phyloP scores from a whole-genome alignment of 2,113 vertebrate genomes.

The Heterotilapia buettikoferi region DNA sequence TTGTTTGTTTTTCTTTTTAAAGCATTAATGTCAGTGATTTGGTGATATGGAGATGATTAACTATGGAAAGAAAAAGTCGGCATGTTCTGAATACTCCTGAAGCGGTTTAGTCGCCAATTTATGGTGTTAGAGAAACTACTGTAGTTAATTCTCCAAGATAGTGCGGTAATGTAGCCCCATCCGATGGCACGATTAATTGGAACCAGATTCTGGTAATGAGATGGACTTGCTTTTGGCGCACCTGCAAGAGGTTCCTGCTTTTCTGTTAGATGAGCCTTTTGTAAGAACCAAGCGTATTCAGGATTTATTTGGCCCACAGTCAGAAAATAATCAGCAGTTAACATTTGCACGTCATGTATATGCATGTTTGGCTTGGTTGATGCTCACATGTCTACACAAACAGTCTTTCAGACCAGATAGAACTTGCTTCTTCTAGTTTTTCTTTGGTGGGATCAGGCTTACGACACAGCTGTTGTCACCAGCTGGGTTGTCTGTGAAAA shows the following conservation, averaged over 20 bases:
- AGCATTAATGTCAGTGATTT: neutral
- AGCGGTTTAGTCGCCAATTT: neutral
- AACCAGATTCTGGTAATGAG: slow-evolving; percentile 21
- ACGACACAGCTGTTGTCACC: slow-evolving; percentile 53
- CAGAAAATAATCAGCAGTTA: neutral
- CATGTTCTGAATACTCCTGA: neutral
- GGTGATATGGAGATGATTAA: neutral
- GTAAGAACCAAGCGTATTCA: neutral
- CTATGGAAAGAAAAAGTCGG: neutral
- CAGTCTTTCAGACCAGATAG: slow-evolving; percentile 10
- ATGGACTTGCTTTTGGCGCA: neutral
- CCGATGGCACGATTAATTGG: slow-evolving; percentile 24
- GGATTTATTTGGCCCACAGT: neutral
- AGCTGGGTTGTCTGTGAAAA: slow-evolving; percentile 38
- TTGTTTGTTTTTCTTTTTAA: rapidly evolving
- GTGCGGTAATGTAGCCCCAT: slow-evolving; percentile 6
- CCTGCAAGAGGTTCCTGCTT: slow-evolving; percentile 2
- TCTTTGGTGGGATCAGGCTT: slow-evolving; percentile 10
- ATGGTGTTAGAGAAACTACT: neutral
- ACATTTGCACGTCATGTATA: neutral
- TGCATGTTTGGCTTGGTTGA: neutral
- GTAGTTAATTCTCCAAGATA: neutral
- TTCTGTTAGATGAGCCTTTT: neutral
- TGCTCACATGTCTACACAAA: neutral
- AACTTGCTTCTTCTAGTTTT: slow-evolving; percentile 19